phyloP scores from a whole-genome alignment of 2,797 vertebrate genomes.

The Falco naumanni region DNA sequence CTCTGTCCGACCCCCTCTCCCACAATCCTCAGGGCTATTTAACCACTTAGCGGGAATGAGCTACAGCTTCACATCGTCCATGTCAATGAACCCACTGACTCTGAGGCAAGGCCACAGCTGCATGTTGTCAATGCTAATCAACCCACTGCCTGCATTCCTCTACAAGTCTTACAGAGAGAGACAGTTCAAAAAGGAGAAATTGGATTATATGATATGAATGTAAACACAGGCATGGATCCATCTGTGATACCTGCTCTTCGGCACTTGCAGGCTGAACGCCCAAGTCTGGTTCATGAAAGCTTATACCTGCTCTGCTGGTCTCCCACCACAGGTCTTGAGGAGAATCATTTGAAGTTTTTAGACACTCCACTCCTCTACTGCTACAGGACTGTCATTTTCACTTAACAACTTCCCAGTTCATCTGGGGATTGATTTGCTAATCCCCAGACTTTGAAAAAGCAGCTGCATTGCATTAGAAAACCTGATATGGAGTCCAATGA shows the following conservation, averaged over 20 bases:
- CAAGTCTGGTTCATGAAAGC: neutral
- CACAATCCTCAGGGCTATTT: no score
- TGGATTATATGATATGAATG: neutral
- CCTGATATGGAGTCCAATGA: slow-evolving; percentile 56
- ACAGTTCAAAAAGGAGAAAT: neutral
- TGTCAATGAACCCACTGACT: no score
- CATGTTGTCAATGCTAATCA: no score
- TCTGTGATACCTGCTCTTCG: neutral
- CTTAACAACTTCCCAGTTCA: slow-evolving; percentile 17
- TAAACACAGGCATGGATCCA: neutral
- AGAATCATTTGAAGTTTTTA: neutral
- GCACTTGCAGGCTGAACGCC: neutral
- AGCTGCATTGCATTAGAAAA: slow-evolving; percentile 63
- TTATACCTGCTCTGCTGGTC: neutral
- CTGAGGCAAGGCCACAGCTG: no score
- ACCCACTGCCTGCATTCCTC: no score
- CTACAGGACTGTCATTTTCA: neutral
- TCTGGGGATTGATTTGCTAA: slow-evolving; percentile 36
- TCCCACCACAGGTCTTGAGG: neutral
- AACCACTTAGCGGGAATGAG: no score
- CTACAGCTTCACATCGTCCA: no score
- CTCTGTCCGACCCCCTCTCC: no score
- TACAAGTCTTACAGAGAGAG: neutral
- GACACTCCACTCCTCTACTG: neutral
- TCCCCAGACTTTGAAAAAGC: slow-evolving; percentile 66